These are phyloP conservation scores for Diachasmimorpha longicaudata DNA, from an alignment of 1,140 invertebrate genomes.

Conservation along the genomic window DNA sequence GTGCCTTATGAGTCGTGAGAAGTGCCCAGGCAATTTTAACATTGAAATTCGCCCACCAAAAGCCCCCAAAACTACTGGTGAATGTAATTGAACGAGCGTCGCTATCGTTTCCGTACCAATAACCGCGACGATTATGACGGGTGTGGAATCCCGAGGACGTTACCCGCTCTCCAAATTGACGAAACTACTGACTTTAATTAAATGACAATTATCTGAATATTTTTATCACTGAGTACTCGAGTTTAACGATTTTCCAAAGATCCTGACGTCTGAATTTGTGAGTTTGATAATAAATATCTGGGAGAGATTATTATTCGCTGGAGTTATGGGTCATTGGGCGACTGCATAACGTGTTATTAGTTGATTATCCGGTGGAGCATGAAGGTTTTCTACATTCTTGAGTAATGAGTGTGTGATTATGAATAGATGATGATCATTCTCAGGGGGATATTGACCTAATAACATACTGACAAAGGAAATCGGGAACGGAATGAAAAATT, in stretches of 20 bases:
- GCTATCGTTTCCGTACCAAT: conserved; percentile 36
- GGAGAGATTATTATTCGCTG: background rate
- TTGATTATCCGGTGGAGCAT: background rate
- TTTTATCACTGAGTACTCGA: background rate
- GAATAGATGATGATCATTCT: background rate
- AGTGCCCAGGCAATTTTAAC: conserved; percentile 31
- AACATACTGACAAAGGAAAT: background rate
- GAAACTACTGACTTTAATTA: background rate
- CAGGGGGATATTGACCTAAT: background rate
- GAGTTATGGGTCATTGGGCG: background rate
- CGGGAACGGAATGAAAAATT: background rate
- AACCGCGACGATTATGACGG: conserved; percentile 32
- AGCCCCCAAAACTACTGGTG: conserved; percentile 25
- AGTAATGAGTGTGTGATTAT: background rate
- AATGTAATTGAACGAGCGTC: conserved; percentile 35
- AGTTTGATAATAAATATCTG: background rate
- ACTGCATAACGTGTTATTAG: background rate
- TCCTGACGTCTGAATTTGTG: background rate
- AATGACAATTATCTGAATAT: background rate
- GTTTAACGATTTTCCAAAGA: background rate
- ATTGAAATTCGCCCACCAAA: background rate
- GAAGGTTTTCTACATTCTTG: background rate
- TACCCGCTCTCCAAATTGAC: background rate
- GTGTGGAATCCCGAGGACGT: background rate
- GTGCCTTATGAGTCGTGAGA: conserved; percentile 21